These are phyloP conservation scores for Xylocampa areola DNA, from an alignment of 2,888 invertebrate genomes.

Conservation along the genomic window DNA sequence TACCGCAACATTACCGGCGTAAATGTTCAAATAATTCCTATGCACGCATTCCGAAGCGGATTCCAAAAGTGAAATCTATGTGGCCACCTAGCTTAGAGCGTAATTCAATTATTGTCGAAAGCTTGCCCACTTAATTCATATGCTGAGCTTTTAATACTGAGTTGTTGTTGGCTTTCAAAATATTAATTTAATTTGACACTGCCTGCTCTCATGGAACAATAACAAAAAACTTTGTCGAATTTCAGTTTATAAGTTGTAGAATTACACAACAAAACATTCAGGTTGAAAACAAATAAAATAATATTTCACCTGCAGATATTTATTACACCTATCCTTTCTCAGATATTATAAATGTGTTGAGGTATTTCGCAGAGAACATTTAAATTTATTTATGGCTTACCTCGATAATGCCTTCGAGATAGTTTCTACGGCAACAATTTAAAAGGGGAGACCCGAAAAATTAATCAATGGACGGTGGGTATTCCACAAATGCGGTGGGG, in stretches of 20 bases:
- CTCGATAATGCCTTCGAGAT: conserved; percentile 40
- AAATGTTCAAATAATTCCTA: conserved; percentile 76
- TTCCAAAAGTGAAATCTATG: conserved; percentile 70
- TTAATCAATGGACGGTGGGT: conserved; percentile 55
- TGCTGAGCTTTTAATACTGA: conserved; percentile 23
- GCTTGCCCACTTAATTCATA: conserved; percentile 46
- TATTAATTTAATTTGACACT: conserved; percentile 30
- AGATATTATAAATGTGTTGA: conserved; percentile 43
- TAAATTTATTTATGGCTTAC: conserved; percentile 48
- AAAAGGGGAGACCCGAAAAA: conserved; percentile 50
- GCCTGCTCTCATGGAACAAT: conserved; percentile 5
- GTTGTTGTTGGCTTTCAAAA: conserved; percentile 27
- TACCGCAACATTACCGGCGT: conserved; percentile 69
- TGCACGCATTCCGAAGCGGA: conserved; percentile 68
- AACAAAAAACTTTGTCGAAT: conserved; percentile 1
- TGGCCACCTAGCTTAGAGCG: conserved; percentile 47
- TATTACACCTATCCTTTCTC: conserved; percentile 32
- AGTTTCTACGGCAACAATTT: conserved; percentile 47
- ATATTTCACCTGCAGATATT: conserved; percentile 34
- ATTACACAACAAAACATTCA: not conserved
- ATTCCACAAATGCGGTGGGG: conserved; percentile 42
- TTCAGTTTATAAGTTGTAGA: conserved; percentile 7
- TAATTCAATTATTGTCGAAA: conserved; percentile 55
- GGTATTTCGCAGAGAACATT: conserved; percentile 43
- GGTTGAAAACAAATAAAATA: conserved; percentile 24